Conservation (phyloP, 1,140 invertebrate species). For the Radopholus similis region DNA sequence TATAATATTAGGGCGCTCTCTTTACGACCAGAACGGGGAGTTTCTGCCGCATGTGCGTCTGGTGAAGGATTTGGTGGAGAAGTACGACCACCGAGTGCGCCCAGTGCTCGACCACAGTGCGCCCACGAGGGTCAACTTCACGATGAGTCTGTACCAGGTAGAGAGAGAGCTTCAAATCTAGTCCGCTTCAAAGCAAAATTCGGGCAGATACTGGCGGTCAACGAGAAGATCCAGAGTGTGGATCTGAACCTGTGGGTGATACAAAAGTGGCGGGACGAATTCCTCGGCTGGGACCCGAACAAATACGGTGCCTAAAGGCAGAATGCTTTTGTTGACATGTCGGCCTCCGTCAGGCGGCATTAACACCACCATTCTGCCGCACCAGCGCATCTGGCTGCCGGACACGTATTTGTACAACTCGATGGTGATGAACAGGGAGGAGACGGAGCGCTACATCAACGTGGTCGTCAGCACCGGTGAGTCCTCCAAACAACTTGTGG, state of each 20-base stretch:
- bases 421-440: constrained; percentile 60
- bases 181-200: constrained; percentile 7
- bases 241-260: constrained; percentile 60
- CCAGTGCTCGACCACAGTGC: constrained; percentile 53
- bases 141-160: constrained; percentile 40
- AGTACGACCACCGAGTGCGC: constrained; percentile 55
- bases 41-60: constrained; percentile 58
- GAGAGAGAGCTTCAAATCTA: not conserved
- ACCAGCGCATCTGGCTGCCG: constrained; percentile 48
- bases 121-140: constrained; percentile 54
- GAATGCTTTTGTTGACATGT: too few species aligned
- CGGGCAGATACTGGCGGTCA: constrained; percentile 59
- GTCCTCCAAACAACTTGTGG: not conserved
- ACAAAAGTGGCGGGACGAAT: constrained; percentile 60
- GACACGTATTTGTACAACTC: constrained; percentile 55
- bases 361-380: constrained; percentile 55
- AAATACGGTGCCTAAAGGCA: constrained; percentile 14
- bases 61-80: constrained; percentile 57
- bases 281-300: constrained; percentile 46
- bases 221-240: constrained; percentile 57
- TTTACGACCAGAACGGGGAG: constrained; percentile 46
- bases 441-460: constrained; percentile 59
- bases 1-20: constrained; percentile 29
- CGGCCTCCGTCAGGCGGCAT: constrained; percentile 50
- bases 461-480: constrained; percentile 49